A percentile compares a stretch with the other conserved stretches of the same genome.
phyloP scores from a whole-genome alignment of 1,140 invertebrate species.

The Sitobion miscanthi region DNA sequence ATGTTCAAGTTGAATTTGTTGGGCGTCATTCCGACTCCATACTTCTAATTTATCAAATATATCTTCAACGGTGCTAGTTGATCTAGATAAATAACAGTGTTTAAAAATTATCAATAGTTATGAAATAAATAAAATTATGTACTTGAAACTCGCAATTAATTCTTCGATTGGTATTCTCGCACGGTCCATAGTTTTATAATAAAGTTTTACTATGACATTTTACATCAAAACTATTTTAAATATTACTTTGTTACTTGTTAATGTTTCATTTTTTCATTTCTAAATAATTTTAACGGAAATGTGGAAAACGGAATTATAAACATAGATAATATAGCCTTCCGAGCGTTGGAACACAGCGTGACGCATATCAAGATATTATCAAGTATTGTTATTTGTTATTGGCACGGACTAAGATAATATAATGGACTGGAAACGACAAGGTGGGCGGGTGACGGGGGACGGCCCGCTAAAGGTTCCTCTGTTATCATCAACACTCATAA shows the following conservation, averaged over 20 bases:
- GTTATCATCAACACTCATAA: no score
- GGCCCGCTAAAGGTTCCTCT: no score
- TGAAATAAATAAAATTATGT: neutral
- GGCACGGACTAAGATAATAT: no score
- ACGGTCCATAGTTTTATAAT: neutral
- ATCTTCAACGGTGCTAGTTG: conserved; percentile 36
- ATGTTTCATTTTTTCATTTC: neutral
- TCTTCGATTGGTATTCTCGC: conserved; percentile 40
- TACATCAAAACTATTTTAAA: neutral
- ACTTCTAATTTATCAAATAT: conserved; percentile 44
- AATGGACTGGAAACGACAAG: no score
- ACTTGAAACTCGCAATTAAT: conserved; percentile 39
- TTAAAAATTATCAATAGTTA: neutral
- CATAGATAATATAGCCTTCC: neutral
- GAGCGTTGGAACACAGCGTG: no score
- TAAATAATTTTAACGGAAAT: conserved; percentile 38
- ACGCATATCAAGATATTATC: neutral
- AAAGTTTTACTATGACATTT: neutral
- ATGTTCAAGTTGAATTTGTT: conserved; percentile 33
- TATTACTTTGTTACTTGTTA: neutral
- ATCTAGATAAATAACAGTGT: neutral
- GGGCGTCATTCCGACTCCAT: conserved; percentile 26
- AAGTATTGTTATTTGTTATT: neutral
- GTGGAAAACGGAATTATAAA: neutral
- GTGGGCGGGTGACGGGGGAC: no score